phyloP scores from a whole-genome alignment of 2,888 invertebrate genomes.

The Drosophila yooni region DNA sequence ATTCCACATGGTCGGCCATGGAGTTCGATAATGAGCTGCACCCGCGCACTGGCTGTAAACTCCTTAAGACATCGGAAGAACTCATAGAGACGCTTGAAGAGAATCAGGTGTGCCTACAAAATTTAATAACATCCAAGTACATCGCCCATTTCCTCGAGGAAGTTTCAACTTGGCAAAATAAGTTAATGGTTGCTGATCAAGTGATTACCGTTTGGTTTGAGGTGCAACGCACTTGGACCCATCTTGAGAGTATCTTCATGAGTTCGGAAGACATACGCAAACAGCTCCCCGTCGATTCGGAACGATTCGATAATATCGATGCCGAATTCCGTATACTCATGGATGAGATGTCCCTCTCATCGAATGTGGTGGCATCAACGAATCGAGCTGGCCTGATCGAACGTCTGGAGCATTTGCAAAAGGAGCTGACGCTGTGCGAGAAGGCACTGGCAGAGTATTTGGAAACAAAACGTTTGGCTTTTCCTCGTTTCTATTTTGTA shows the following conservation, averaged over 20 bases:
- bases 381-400: constrained; percentile 93
- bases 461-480: constrained; percentile 97
- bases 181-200: constrained; percentile 96
- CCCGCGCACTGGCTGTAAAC: constrained; percentile 92
- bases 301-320: constrained; percentile 96
- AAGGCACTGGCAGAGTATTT: constrained; percentile 98
- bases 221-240: constrained; percentile 98
- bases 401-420: constrained; percentile 92
- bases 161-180: constrained; percentile 97
- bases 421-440: constrained; percentile 95
- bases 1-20: constrained; percentile 95
- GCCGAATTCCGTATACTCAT: constrained; percentile 92
- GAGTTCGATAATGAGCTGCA: constrained; percentile 96
- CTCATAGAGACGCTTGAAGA: constrained; percentile 98
- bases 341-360: constrained; percentile 84
- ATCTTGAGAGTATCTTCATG: constrained; percentile 98
- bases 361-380: constrained; percentile 95
- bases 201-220: constrained; percentile 97
- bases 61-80: constrained; percentile 96
- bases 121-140: constrained; percentile 98
- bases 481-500: constrained; percentile 98
- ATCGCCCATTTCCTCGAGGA: constrained; percentile 97
- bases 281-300: constrained; percentile 96
- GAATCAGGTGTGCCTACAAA: constrained; percentile 97
- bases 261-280: constrained; percentile 98